Evolutionary conservation across 2,113 vertebrate species (phyloP).

Genomic region (Callopanchax toddi): DNA sequence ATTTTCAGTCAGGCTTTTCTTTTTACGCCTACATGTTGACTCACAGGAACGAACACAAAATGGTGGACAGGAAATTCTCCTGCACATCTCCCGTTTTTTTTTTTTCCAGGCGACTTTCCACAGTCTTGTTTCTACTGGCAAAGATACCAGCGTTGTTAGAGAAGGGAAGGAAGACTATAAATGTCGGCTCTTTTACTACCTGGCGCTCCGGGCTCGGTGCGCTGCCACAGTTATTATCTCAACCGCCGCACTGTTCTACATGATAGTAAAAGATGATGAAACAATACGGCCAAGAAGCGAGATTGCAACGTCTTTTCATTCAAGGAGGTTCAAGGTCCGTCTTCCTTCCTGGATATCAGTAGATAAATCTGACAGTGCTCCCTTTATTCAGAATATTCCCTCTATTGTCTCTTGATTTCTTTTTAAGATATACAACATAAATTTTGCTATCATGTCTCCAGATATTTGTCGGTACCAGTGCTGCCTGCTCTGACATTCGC

Average conservation of each 20-base stretch:
- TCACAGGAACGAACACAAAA: conserved; percentile 22
- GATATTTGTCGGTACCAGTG: conserved; percentile 23
- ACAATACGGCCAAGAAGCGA: conserved; percentile 17
- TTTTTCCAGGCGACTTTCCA: conserved; percentile 16
- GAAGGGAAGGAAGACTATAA: conserved; percentile 54
- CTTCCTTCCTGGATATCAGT: conserved; percentile 4
- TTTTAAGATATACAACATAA: conserved; percentile 1
- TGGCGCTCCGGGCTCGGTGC: conserved; percentile 57
- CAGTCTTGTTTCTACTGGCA: conserved; percentile 32
- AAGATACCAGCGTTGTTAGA: conserved; percentile 21
- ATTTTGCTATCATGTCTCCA: conserved; percentile 13
- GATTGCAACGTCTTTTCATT: conserved; percentile 20
- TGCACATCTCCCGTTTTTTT: conserved; percentile 14
- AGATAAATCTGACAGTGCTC: conserved; percentile 5
- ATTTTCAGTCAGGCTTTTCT: neutral
- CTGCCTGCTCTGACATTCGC: conserved; percentile 23
- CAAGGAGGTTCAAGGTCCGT: conserved; percentile 18
- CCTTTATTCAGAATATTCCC: conserved; percentile 1
- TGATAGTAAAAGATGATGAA: conserved; percentile 72
- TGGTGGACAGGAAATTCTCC: conserved; percentile 13
- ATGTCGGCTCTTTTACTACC: conserved; percentile 71
- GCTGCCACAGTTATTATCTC: conserved; percentile 70
- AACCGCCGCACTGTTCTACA: conserved; percentile 68
- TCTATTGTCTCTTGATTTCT: neutral
- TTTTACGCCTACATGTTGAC: neutral